Conservation (phyloP, 2,113 vertebrate genomes). For the Mixornis gularis region DNA sequence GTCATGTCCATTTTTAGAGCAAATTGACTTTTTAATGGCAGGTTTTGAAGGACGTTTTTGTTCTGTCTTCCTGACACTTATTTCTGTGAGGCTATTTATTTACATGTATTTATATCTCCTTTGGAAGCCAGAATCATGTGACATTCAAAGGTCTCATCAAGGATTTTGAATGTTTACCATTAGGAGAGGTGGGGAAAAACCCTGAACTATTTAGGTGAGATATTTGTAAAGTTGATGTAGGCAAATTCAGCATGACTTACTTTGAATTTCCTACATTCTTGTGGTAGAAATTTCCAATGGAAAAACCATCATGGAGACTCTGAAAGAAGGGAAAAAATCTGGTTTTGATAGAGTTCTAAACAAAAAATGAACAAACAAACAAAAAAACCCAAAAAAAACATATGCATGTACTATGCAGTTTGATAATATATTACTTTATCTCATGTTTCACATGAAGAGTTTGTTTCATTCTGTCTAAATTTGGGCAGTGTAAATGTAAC, state of each 20-base stretch:
- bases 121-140: not conserved
- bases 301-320: not conserved
- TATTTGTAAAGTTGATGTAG: not conserved
- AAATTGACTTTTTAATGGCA: not conserved
- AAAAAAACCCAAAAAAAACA: not conserved
- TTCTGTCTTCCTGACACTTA: not conserved
- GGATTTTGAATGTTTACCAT: not conserved
- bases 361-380: no score
- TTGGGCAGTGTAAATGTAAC: not conserved
- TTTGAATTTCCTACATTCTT: not conserved
- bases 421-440: not conserved
- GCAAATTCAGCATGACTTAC: not conserved
- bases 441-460: not conserved
- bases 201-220: not conserved
- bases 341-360: not conserved
- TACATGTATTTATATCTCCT: not conserved
- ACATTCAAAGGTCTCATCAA: not conserved
- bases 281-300: not conserved
- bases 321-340: rapidly evolving
- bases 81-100: not conserved
- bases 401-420: not conserved
- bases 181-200: rapidly evolving
- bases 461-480: not conserved
- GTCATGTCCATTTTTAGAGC: not conserved
- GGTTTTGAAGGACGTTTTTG: not conserved